Percentiles rank a stretch among this genome's conserved stretches.
These are phyloP conservation scores for Arge pagana DNA, from an alignment of 2,888 invertebrate genomes.

Conservation along the genomic window DNA sequence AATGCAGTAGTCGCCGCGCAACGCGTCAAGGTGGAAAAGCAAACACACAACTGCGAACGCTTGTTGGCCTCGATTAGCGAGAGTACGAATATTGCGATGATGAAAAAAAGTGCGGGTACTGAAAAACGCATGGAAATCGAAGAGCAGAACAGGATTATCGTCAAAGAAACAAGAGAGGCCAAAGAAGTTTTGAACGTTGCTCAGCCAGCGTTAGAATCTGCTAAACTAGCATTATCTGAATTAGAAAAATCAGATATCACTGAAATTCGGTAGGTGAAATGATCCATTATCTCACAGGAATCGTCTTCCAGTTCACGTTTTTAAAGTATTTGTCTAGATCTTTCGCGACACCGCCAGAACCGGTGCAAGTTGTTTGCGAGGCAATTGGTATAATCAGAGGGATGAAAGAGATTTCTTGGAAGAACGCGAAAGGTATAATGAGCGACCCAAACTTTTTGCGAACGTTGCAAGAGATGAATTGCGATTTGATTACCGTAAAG, in stretches of 20 bases:
- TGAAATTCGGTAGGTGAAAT: slow-evolving; percentile 69
- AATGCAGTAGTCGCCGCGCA: slow-evolving; percentile 82
- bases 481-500: slow-evolving; percentile 72
- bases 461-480: slow-evolving; percentile 84
- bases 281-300: no score
- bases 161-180: slow-evolving; percentile 82
- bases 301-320: neutral
- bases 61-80: slow-evolving; percentile 77
- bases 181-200: slow-evolving; percentile 80
- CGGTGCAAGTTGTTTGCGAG: slow-evolving; percentile 88
- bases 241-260: slow-evolving; percentile 90
- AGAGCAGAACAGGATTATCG: slow-evolving; percentile 78
- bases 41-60: slow-evolving; percentile 79
- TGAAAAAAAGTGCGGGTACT: slow-evolving; percentile 80
- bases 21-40: slow-evolving; percentile 79
- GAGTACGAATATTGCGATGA: slow-evolving; percentile 71
- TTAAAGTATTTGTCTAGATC: slow-evolving; percentile 62
- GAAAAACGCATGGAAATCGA: slow-evolving; percentile 82
- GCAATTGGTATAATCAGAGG: slow-evolving; percentile 86
- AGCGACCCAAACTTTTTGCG: slow-evolving; percentile 84
- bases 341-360: slow-evolving; percentile 88
- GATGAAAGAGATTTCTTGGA: slow-evolving; percentile 86
- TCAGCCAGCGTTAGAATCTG: slow-evolving; percentile 82
- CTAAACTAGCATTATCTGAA: slow-evolving; percentile 77
- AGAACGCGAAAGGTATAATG: slow-evolving; percentile 91